Conservation (phyloP, 64 coral and sea anemone genomes). For the Pocillopora damicornis region DNA sequence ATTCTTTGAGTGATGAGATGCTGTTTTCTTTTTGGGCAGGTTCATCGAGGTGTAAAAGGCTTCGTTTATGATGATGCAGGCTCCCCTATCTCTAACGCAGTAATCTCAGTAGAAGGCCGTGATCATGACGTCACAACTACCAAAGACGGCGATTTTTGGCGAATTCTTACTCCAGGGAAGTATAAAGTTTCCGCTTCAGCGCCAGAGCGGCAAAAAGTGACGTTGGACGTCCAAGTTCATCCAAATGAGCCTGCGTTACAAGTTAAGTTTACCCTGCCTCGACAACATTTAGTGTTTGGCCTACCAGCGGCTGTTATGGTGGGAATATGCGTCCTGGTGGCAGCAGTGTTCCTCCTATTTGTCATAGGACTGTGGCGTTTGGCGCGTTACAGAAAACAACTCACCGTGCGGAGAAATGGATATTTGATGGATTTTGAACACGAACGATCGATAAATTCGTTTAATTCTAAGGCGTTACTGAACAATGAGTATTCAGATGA, state of each 20-base stretch:
- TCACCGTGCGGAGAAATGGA: slow-evolving; percentile 49
- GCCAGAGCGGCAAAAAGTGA: slow-evolving; percentile 45
- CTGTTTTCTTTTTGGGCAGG: slow-evolving; percentile 32
- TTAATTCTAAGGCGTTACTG: slow-evolving; percentile 94
- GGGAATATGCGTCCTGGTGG: slow-evolving; percentile 47
- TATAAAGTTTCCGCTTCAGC: slow-evolving; percentile 73
- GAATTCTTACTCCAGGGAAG: slow-evolving; percentile 72
- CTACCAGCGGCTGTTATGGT: slow-evolving; percentile 51
- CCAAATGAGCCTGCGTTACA: slow-evolving; percentile 64
- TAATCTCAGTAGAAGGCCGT: slow-evolving; percentile 59
- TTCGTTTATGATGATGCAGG: slow-evolving; percentile 82
- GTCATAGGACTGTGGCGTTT: slow-evolving; percentile 66
- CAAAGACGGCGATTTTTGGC: slow-evolving; percentile 94
- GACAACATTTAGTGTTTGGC: slow-evolving; percentile 44
- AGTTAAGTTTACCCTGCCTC: slow-evolving; percentile 62
- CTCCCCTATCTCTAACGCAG: slow-evolving; percentile 67
- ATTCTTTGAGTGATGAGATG: background rate
- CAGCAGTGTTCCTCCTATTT: slow-evolving; percentile 51
- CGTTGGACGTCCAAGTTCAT: slow-evolving; percentile 59
- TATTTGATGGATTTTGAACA: slow-evolving; percentile 88
- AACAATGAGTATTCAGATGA: slow-evolving; percentile 97
- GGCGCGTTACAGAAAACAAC: slow-evolving; percentile 50
- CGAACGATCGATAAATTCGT: slow-evolving; percentile 78
- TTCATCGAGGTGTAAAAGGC: slow-evolving; percentile 88
- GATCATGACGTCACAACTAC: slow-evolving; percentile 72